Conservation (phyloP, 2,113 vertebrate genomes). For the Pomatostomus ruficeps region DNA sequence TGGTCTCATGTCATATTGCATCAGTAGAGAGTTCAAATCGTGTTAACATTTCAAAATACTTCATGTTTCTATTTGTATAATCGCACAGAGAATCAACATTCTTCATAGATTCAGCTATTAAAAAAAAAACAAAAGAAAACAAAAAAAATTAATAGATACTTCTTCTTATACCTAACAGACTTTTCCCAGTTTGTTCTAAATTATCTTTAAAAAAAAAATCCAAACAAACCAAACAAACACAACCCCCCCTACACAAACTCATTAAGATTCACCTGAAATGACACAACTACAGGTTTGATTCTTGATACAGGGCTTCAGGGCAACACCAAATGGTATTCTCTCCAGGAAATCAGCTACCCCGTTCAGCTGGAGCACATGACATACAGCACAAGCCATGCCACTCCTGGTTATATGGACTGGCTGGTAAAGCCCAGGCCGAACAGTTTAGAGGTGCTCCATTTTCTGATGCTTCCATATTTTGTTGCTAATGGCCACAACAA, state of each 20-base stretch:
- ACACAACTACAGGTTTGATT: not conserved
- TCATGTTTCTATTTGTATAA: not conserved
- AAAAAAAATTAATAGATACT: not conserved
- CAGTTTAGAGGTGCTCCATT: not conserved
- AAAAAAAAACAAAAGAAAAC: not conserved
- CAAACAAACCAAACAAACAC: not conserved
- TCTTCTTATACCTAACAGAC: not conserved
- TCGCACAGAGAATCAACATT: not conserved
- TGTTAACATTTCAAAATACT: not conserved
- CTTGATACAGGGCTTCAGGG: not conserved
- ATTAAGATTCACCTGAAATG: not conserved
- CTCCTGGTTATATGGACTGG: not conserved
- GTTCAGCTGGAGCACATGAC: not conserved
- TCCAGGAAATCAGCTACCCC: not conserved
- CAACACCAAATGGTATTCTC: not conserved
- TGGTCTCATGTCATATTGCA: not conserved
- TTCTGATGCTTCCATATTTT: not conserved
- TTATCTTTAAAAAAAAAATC: not conserved
- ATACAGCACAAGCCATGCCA: not conserved
- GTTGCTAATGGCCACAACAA: not conserved
- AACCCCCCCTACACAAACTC: accelerated
- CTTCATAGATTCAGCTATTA: not conserved
- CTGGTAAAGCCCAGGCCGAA: not conserved
- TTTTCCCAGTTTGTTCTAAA: not conserved
- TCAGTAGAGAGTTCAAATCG: not conserved